Base-by-base conservation (phyloP, 2,113 vertebrate species). In the Benitochromis conjunctus region DNA sequence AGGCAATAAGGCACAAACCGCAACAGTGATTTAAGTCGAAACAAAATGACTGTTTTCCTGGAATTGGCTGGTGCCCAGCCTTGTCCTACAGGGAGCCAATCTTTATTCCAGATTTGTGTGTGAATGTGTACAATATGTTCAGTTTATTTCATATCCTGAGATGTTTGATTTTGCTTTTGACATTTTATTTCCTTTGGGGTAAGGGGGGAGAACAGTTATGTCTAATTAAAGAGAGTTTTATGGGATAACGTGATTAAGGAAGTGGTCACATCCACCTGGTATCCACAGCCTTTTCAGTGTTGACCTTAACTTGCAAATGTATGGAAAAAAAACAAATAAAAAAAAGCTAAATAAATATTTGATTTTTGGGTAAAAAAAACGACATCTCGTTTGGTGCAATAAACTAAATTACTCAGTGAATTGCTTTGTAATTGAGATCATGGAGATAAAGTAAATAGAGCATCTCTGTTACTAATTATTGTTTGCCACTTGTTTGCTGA, bases 311-410 rank as follows among this genome's bases (percentile, higher is more conserved):
- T 88, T 96, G 93, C 92, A 95, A 94, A 94, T 96, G 95, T 97
- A 96, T 95, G 92, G 91, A 94, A 94, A 81, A 66, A 85, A 85
- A 79, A 78, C 93, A 79, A 86, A 84, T 88, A 89, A 62, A 84
- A 79, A 66, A 66, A 92, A 87, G 88, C 94, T 46, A 86, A 97
- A 96, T 97, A 97, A 96, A 96, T 96, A 96, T 96, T 94, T 95
- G 94, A 95, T 94, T 95, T 94, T 95, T 95, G 91, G 91, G 85
- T 86, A 66, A 66, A 66, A 91, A 92, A 94, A 83, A 36, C 41
- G 66, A 53, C 71, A 82, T 83, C 21, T 89, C 5, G 7, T 19
- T 87, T 84, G 90, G 83, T 93, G 57, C 11, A 55, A 34, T 81
- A 84, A 82, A 84, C 16, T 57, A 38, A 77, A 82, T 83, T 16